Conservation (phyloP, 2,888 invertebrate genomes). For the Cetonia aurata region DNA sequence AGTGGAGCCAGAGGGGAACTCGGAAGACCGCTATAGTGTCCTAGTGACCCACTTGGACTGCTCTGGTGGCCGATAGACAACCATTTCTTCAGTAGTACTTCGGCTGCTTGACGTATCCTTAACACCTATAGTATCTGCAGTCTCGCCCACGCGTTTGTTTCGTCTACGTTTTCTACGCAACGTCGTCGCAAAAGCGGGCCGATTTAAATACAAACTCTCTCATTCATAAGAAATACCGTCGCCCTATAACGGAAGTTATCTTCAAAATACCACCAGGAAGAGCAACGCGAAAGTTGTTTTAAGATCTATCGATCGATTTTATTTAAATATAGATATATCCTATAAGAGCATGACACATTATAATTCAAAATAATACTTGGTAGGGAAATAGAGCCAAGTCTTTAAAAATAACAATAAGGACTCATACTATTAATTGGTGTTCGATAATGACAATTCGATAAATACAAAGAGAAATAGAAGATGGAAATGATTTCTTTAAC, state of each 20-base stretch:
- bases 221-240: slow-evolving; percentile 21
- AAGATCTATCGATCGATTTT: slow-evolving; percentile 3
- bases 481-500: slow-evolving; percentile 39
- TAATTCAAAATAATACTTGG: not conserved
- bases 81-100: slow-evolving; percentile 61
- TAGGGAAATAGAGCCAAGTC: not conserved
- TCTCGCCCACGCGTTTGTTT: slow-evolving; percentile 43
- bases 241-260: not conserved
- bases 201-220: slow-evolving; percentile 7
- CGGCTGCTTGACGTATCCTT: slow-evolving; percentile 53
- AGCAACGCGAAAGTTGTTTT: not conserved
- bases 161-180: slow-evolving; percentile 21
- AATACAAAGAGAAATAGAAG: not conserved
- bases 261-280: not conserved
- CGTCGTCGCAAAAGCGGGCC: slow-evolving; percentile 1
- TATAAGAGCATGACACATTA: slow-evolving; percentile 12
- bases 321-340: slow-evolving; percentile 8
- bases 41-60: slow-evolving; percentile 66
- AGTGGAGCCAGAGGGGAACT: slow-evolving; percentile 55
- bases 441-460: slow-evolving; percentile 27
- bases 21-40: slow-evolving; percentile 65
- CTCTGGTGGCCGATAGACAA: slow-evolving; percentile 66
- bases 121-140: slow-evolving; percentile 43
- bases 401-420: slow-evolving; percentile 1
- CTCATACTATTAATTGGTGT: not conserved